Conservation (phyloP, 2,888 invertebrate species). For the Thumatha senex region DNA sequence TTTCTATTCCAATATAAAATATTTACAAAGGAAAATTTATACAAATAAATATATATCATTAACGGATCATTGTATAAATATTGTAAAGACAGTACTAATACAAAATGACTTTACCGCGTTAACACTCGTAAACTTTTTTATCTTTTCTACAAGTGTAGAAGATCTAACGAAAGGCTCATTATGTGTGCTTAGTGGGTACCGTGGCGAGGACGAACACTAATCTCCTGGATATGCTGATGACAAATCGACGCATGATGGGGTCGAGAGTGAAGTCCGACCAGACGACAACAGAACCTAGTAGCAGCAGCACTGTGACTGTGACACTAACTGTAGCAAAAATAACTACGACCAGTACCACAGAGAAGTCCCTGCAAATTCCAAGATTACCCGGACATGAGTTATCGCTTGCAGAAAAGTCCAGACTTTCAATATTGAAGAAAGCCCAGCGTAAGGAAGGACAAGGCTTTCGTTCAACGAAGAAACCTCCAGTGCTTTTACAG, state of each 20-base stretch:
- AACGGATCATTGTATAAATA: no score
- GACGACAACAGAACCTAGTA: not conserved
- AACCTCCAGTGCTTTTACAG: slow-evolving; percentile 68
- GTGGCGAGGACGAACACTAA: slow-evolving; percentile 17
- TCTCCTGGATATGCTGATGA: slow-evolving; percentile 29
- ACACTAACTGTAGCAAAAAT: not conserved
- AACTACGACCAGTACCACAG: slow-evolving; percentile 6
- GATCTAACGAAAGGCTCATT: slow-evolving; percentile 58
- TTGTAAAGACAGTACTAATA: no score
- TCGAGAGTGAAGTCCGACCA: not conserved
- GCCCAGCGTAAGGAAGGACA: slow-evolving; percentile 55
- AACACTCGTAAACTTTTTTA: not conserved
- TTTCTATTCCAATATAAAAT: no score
- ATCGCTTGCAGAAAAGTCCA: slow-evolving; percentile 66
- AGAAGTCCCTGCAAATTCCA: not conserved
- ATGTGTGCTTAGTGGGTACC: slow-evolving; percentile 63
- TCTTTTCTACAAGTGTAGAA: slow-evolving; percentile 9
- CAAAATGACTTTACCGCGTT: not conserved
- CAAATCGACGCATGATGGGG: slow-evolving; percentile 18
- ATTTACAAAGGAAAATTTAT: no score
- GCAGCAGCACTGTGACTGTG: slow-evolving; percentile 4
- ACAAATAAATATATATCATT: no score
- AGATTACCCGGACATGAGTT: slow-evolving; percentile 29
- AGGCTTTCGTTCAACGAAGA: slow-evolving; percentile 36
- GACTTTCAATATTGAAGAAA: slow-evolving; percentile 68